Percentiles rank a stretch among this genome's conserved stretches.
Evolutionary conservation across 2,797 vertebrate genomes (phyloP).

Genomic region (Lates japonicus): DNA sequence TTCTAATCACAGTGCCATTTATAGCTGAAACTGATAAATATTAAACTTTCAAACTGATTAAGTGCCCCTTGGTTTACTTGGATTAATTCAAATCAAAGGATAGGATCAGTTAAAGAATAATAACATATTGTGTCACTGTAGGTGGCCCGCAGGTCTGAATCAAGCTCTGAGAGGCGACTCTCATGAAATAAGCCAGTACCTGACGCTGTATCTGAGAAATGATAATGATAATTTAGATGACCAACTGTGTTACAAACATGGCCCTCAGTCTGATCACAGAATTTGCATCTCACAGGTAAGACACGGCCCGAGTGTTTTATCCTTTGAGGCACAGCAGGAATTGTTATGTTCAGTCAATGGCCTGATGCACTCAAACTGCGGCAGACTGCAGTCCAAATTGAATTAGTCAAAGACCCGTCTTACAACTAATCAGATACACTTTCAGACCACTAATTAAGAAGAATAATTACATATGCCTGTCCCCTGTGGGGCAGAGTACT

Average conservation of each 20-base stretch:
- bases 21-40: constrained; percentile 32
- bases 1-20: constrained; percentile 18
- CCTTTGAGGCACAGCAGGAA: constrained; percentile 64
- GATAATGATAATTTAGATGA: constrained; percentile 32
- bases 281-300: constrained; percentile 56
- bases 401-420: constrained; percentile 83
- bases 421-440: constrained; percentile 86
- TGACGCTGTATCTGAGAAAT: constrained; percentile 23
- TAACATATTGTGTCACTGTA: constrained; percentile 35
- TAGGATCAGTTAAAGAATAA: constrained; percentile 39
- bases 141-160: constrained; percentile 34
- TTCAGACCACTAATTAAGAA: constrained; percentile 86
- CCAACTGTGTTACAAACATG: constrained; percentile 32
- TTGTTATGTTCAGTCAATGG: constrained; percentile 66
- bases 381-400: constrained; percentile 77
- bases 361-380: constrained; percentile 68
- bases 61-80: constrained; percentile 28
- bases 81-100: constrained; percentile 43
- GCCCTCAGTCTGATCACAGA: constrained; percentile 30
- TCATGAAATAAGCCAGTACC: constrained; percentile 32
- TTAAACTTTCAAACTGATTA: constrained; percentile 40
- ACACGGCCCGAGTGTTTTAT: constrained; percentile 49
- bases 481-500: constrained; percentile 73
- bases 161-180: constrained; percentile 25
- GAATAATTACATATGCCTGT: constrained; percentile 84